Base-by-base conservation (phyloP, 2,888 invertebrate genomes). In the Cerastis rubricosa region DNA sequence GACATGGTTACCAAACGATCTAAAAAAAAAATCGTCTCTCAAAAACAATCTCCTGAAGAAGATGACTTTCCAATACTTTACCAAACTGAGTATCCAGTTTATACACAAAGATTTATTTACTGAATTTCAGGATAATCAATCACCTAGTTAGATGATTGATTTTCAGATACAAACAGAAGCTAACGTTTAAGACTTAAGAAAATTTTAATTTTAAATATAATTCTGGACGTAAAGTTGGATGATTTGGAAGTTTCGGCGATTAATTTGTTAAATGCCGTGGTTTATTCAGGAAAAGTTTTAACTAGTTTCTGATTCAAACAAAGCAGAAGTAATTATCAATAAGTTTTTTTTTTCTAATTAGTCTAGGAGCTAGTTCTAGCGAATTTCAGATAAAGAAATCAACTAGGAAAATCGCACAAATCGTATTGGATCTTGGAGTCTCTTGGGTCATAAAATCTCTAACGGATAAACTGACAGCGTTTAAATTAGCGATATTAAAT, bases 51-150 rank as follows among this genome's bases (percentile, higher is more conserved):
- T 69, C 35, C 51, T 29, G 9, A 35, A 65, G 12, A 59, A 61
- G 29, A 76, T 71, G 40, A 49, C 14, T 81, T 57, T 61, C 43
- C 61, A 66, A 69, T 73, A 75, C 43, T 76, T 59, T 43, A 54
- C 40, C 29, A 54, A 29, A 71, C 25, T 47, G 14, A 67, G 51
- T 71, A 49, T 8, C 6, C 45, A 25, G 14, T 43, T 64, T 19
- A 61, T 68, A 29, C 19, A 25, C 65, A 76, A 64, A n/a, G 54
- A 25, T 63, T 73, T 77, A 78, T 75, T 57, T 51, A 67, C 45
- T 19, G 22, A 61, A 73, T 54, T 74, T 72, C n/a, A 65, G 12
- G 57, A 71, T 73, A 78, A 81, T 84, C 72, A 84, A 84, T 84
- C 78, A 84, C 40, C 12, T 11, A 5, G 25, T 11, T 25, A 61